A percentile compares a stretch with the other conserved stretches of the same genome.
These are phyloP conservation scores for Polyploca ridens DNA, from an alignment of 2,888 invertebrate species.

Conservation along the genomic window DNA sequence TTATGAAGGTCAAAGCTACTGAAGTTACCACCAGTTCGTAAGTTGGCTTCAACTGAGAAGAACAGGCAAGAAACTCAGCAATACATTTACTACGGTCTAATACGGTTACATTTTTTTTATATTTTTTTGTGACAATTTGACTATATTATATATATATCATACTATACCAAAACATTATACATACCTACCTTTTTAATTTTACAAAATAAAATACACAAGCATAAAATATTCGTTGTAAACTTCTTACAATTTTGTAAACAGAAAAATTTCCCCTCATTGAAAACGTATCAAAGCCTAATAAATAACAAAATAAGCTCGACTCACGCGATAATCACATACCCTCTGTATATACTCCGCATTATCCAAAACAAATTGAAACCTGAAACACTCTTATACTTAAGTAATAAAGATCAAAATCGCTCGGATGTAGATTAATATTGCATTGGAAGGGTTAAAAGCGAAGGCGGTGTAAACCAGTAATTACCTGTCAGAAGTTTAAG, in stretches of 20 bases:
- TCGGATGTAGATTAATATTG: constrained; percentile 9
- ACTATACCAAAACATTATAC: too few relatives aligned
- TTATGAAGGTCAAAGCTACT: too few relatives aligned
- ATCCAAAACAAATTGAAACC: neutral
- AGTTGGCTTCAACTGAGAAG: too few relatives aligned
- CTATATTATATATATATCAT: too few relatives aligned
- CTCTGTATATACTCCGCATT: constrained; percentile 13
- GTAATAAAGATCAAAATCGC: constrained; percentile 13
- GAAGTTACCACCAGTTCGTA: too few relatives aligned
- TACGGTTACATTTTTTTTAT: too few relatives aligned
- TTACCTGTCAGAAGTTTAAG: constrained; percentile 42
- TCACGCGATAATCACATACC: constrained; percentile 33
- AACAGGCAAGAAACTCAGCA: too few relatives aligned
- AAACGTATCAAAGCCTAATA: constrained; percentile 36
- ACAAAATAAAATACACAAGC: neutral
- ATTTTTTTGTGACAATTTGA: too few relatives aligned
- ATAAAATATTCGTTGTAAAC: neutral
- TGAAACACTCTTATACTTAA: neutral
- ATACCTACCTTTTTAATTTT: too few relatives aligned
- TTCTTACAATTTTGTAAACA: neutral
- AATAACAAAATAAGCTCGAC: constrained; percentile 35
- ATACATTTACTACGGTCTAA: too few relatives aligned
- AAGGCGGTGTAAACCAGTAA: constrained; percentile 28
- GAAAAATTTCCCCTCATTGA: constrained; percentile 26
- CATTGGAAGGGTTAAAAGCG: constrained; percentile 21